phyloP scores from a whole-genome alignment of 2,797 vertebrate species.

The Pagetopsis macropterus region DNA sequence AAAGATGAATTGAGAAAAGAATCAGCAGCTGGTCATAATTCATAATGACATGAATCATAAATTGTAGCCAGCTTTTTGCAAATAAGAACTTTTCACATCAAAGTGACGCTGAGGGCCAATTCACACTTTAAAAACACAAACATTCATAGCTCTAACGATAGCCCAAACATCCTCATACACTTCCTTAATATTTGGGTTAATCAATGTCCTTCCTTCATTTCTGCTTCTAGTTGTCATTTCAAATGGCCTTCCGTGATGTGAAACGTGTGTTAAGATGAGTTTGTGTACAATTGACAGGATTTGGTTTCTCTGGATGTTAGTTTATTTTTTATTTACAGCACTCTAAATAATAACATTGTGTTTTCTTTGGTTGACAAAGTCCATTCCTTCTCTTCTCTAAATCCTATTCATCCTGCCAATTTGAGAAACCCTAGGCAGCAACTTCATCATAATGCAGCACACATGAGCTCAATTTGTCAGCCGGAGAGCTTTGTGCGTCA shows the following conservation, averaged over 20 bases:
- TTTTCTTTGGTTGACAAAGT: constrained; percentile 1
- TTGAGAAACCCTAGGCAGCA: constrained; percentile 40
- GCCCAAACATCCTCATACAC: constrained; percentile 7
- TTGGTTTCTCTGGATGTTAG: background rate
- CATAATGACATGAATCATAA: background rate
- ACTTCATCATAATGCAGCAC: constrained; percentile 73
- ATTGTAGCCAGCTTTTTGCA: background rate
- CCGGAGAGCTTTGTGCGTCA: constrained; percentile 61
- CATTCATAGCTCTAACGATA: constrained; percentile 25
- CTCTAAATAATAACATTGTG: too few species aligned
- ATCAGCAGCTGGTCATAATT: background rate
- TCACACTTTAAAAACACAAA: constrained; percentile 8
- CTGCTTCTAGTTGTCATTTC: background rate
- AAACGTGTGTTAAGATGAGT: background rate
- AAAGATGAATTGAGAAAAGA: background rate
- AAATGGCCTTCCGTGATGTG: background rate
- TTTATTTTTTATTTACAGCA: background rate
- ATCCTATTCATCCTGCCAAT: constrained; percentile 11
- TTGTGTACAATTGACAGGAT: background rate
- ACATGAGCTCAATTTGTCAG: constrained; percentile 68
- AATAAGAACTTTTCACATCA: constrained; percentile 14
- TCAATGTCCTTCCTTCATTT: background rate
- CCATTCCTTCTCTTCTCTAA: background rate
- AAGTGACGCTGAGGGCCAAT: background rate
- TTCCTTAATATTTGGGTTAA: constrained; percentile 24